Conservation (phyloP, 2,113 vertebrate genomes). For the Microcebus murinus region DNA sequence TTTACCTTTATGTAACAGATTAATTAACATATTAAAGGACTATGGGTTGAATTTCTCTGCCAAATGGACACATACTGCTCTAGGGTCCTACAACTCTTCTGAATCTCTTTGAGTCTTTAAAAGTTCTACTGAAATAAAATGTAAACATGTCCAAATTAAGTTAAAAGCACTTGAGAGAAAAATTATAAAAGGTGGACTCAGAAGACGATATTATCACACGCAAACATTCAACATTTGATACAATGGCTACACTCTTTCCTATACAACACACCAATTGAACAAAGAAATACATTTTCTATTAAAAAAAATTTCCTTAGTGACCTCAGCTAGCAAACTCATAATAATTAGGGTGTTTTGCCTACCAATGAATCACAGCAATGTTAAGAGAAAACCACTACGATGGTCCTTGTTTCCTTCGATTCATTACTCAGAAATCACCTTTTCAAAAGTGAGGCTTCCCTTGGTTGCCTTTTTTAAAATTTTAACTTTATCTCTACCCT, state of each 20-base stretch:
- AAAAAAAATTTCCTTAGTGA: background rate
- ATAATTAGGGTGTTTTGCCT: background rate
- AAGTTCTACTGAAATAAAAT: constrained; percentile 9
- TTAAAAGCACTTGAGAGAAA: constrained; percentile 5
- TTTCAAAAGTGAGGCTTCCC: background rate
- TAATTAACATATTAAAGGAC: background rate
- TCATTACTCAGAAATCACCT: background rate
- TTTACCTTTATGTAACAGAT: constrained; percentile 9
- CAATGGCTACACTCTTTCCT: background rate
- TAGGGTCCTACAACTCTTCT: background rate
- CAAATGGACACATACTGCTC: background rate
- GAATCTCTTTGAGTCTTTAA: background rate
- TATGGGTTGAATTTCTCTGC: background rate
- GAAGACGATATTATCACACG: background rate
- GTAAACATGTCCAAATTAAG: background rate
- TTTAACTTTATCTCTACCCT: background rate
- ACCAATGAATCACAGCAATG: background rate
- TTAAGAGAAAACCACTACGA: background rate
- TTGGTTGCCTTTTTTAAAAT: background rate
- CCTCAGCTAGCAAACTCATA: background rate
- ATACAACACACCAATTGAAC: background rate
- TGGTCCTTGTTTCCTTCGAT: background rate
- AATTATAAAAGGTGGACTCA: background rate
- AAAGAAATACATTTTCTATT: background rate
- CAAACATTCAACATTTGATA: background rate